Conservation (phyloP, 1,140 invertebrate species). For the Colletes latitarsis region DNA sequence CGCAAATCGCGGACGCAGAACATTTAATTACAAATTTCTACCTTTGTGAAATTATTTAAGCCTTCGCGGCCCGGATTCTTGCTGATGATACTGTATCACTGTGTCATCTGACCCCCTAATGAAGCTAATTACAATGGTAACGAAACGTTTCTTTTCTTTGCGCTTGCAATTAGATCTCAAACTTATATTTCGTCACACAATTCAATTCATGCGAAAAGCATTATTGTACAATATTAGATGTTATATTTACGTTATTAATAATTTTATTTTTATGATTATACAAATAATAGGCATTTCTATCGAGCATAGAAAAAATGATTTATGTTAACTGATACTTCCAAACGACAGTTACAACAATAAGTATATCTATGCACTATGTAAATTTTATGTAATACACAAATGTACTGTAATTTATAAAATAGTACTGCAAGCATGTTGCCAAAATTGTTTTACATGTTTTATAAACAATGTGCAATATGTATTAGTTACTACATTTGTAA, state of each 20-base stretch:
- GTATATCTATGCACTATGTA: no score
- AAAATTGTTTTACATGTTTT: neutral
- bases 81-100: no score
- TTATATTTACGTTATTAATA: neutral
- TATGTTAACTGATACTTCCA: neutral
- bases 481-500: neutral
- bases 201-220: neutral
- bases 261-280: neutral
- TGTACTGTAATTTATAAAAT: no score
- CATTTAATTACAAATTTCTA: constrained; percentile 32
- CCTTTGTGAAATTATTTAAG: neutral
- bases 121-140: no score
- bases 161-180: neutral
- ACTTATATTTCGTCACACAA: neutral
- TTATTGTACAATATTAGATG: no score
- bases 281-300: neutral
- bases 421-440: no score
- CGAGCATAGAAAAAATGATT: neutral
- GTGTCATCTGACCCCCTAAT: no score
- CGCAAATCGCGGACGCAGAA: constrained; percentile 39
- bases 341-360: neutral
- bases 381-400: no score
- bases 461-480: neutral
- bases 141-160: constrained; percentile 6
- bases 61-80: no score